Evolutionary conservation across 1,140 invertebrate species (phyloP).

Genomic region (Diorhabda sublineata): DNA sequence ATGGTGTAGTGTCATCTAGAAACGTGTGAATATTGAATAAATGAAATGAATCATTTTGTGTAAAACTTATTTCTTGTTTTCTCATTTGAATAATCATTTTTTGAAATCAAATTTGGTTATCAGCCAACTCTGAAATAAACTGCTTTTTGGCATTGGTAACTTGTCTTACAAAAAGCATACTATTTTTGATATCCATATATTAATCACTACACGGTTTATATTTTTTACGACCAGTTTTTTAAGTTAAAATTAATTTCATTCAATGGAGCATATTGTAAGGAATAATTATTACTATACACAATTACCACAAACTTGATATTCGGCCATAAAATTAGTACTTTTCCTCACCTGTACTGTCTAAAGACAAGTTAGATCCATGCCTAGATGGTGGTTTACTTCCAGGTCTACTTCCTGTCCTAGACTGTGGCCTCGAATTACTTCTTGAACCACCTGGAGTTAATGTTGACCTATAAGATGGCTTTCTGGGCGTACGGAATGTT

Average conservation of each 20-base stretch:
- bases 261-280: too few relatives aligned
- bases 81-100: too few relatives aligned
- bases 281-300: not conserved
- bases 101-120: too few relatives aligned
- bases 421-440: constrained; percentile 65
- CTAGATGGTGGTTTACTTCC: constrained; percentile 87
- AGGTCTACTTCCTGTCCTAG: constrained; percentile 73
- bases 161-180: too few relatives aligned
- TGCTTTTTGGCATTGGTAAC: too few relatives aligned
- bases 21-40: not conserved
- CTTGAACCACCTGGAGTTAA: constrained; percentile 68
- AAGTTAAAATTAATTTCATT: too few relatives aligned
- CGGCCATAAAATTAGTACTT: not conserved
- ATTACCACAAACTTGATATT: not conserved
- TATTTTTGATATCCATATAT: too few relatives aligned
- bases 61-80: too few relatives aligned
- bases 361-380: constrained; percentile 85
- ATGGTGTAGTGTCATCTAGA: constrained; percentile 66
- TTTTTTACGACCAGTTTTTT: too few relatives aligned
- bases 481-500: constrained; percentile 58
- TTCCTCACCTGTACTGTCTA: constrained; percentile 77
- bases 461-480: constrained; percentile 55
- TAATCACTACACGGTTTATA: too few relatives aligned
- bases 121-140: too few relatives aligned
- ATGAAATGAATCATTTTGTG: too few relatives aligned